Percentiles rank a stretch among this genome's conserved stretches.
Evolutionary conservation across 2,113 vertebrate genomes (phyloP).

Genomic region (Ciconia boyciana): DNA sequence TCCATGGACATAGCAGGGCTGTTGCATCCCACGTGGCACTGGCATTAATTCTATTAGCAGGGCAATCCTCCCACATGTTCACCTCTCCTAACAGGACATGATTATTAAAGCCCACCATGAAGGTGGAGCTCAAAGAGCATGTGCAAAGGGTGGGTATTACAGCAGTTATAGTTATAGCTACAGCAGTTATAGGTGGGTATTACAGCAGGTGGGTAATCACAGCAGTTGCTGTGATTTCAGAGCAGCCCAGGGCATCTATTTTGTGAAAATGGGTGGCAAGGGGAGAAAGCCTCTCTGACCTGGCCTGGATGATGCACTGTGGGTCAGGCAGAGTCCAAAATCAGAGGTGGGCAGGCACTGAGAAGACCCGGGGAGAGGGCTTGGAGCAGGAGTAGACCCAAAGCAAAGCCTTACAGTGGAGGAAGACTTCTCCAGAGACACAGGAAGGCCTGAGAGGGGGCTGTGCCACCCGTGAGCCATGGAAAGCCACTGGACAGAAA

Average conservation of each 20-base stretch:
- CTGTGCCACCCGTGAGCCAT: not conserved
- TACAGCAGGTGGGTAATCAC: not conserved
- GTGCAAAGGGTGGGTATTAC: not conserved
- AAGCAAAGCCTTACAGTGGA: not conserved
- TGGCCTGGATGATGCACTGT: not conserved
- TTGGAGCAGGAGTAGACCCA: not conserved
- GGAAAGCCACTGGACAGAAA: not conserved
- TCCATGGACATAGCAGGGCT: not conserved
- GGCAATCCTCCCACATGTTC: not conserved
- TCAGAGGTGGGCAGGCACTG: not conserved
- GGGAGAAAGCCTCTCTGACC: not conserved
- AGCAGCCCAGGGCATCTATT: not conserved
- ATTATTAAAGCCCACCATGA: not conserved
- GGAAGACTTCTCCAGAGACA: not conserved
- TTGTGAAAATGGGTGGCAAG: not conserved
- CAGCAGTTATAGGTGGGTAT: too few relatives aligned
- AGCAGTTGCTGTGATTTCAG: not conserved
- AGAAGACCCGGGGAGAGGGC: not conserved
- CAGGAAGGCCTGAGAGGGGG: not conserved
- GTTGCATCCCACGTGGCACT: fast-evolving
- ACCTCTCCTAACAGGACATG: not conserved
- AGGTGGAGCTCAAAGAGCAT: not conserved
- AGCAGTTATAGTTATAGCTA: not conserved
- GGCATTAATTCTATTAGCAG: not conserved
- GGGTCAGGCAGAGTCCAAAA: not conserved